Conservation (phyloP, 2,113 vertebrate genomes). For the Tylochromis polylepis region DNA sequence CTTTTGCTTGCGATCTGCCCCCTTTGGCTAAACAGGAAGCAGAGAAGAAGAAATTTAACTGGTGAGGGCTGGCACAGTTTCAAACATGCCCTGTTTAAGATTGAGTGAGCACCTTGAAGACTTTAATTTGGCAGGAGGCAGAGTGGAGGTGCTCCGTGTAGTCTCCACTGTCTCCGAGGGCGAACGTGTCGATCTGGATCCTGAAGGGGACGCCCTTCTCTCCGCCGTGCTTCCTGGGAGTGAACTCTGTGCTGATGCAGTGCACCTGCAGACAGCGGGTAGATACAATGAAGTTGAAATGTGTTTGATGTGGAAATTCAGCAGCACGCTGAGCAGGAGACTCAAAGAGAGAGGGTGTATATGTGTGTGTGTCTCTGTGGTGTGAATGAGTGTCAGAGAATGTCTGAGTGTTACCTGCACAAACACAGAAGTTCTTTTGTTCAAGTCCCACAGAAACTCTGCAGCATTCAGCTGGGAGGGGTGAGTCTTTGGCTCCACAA, state of each 20-base stretch:
- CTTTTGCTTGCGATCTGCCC: conserved; percentile 97
- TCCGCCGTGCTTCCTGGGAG: conserved; percentile 94
- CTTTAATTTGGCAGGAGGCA: conserved; percentile 99
- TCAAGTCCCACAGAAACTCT: conserved; percentile 95
- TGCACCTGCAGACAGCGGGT: conserved; percentile 78
- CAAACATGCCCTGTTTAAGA: background rate
- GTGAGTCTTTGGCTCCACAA: conserved; percentile 92
- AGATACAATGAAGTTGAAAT: background rate
- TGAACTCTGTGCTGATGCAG: conserved; percentile 99
- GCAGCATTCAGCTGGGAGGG: conserved; percentile 95
- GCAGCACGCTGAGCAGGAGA: background rate
- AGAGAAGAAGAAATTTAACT: background rate
- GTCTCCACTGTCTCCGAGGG: conserved; percentile 83
- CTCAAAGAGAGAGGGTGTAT: background rate
- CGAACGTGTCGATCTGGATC: conserved; percentile 94
- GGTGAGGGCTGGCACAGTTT: background rate
- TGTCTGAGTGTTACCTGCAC: conserved; percentile 82
- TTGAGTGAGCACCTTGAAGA: conserved; percentile 86
- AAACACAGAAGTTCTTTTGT: conserved; percentile 93
- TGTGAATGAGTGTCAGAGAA: background rate
- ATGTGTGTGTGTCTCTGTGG: background rate
- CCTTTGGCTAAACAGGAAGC: conserved; percentile 83
- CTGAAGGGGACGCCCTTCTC: conserved; percentile 98
- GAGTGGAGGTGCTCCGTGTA: conserved; percentile 95
- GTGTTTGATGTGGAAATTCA: conserved; percentile 14